Conservation (phyloP, 1,140 invertebrate species). For the Nymphalis io region DNA sequence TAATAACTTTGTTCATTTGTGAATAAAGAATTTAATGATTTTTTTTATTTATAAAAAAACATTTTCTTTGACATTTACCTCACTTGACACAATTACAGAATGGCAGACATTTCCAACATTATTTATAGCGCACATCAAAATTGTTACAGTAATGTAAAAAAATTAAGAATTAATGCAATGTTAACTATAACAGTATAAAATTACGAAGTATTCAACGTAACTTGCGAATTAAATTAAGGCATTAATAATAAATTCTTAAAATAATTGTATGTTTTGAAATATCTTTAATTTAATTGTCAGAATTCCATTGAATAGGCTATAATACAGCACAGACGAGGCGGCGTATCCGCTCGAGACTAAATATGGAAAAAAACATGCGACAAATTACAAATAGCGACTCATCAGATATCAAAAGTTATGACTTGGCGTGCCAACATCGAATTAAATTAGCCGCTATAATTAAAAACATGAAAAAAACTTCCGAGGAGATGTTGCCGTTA, state of each 20-base stretch:
- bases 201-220: neutral
- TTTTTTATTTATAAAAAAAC: neutral
- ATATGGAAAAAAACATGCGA: slow-evolving; percentile 20
- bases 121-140: neutral
- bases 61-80: neutral
- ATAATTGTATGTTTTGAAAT: slow-evolving; percentile 7
- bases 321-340: neutral
- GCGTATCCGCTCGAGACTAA: slow-evolving; percentile 2
- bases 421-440: slow-evolving; percentile 42
- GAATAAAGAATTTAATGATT: neutral
- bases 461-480: slow-evolving; percentile 46
- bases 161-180: neutral
- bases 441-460: slow-evolving; percentile 58
- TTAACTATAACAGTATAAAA: slow-evolving; percentile 4
- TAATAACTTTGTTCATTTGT: neutral
- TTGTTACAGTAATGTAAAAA: neutral
- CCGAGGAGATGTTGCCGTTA: slow-evolving; percentile 60
- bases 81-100: neutral
- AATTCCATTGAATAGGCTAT: neutral
- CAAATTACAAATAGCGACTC: slow-evolving; percentile 24
- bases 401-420: slow-evolving; percentile 46
- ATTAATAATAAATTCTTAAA: slow-evolving; percentile 9
- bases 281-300: neutral
- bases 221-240: slow-evolving; percentile 11
- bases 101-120: neutral